These are phyloP conservation scores for Drosophila greeni DNA, from an alignment of 2,888 invertebrate species.

Conservation along the genomic window DNA sequence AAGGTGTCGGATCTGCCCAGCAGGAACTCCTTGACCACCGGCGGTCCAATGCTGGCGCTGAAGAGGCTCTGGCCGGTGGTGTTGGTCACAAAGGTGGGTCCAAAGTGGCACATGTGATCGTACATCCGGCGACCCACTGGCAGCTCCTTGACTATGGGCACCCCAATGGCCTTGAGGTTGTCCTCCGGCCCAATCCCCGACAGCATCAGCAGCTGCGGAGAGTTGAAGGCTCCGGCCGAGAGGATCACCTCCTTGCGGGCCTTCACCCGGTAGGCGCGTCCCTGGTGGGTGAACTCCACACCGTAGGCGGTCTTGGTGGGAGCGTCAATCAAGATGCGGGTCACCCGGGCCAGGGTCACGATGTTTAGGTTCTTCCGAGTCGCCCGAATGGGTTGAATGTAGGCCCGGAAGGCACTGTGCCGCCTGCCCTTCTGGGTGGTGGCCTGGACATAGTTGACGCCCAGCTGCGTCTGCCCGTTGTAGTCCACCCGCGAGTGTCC, in stretches of 20 bases:
- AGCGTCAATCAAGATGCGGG: constrained; percentile 84
- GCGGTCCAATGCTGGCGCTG: constrained; percentile 41
- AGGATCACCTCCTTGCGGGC: constrained; percentile 90
- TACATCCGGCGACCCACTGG: constrained; percentile 85
- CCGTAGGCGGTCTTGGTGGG: constrained; percentile 83
- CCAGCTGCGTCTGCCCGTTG: constrained; percentile 83
- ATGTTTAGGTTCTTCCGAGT: constrained; percentile 83
- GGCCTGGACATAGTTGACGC: constrained; percentile 84
- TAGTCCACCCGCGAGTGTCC: constrained; percentile 86
- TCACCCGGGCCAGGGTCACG: constrained; percentile 83
- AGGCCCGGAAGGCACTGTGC: constrained; percentile 84
- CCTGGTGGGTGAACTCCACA: constrained; percentile 83
- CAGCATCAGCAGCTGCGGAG: constrained; percentile 93
- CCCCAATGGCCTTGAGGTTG: constrained; percentile 80
- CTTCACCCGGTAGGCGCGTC: constrained; percentile 79
- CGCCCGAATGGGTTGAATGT: constrained; percentile 81
- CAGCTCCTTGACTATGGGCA: constrained; percentile 82
- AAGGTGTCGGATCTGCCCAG: constrained; percentile 78
- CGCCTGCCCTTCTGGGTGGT: constrained; percentile 82
- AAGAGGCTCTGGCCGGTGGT: constrained; percentile 70
- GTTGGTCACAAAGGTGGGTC: constrained; percentile 77
- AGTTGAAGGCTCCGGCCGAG: constrained; percentile 91
- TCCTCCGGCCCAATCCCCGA: constrained; percentile 84
- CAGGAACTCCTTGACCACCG: constrained; percentile 55
- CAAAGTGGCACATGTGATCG: constrained; percentile 80